These are phyloP conservation scores for Oryzias javanicus DNA, from an alignment of 2,113 vertebrate species.

Conservation along the genomic window DNA sequence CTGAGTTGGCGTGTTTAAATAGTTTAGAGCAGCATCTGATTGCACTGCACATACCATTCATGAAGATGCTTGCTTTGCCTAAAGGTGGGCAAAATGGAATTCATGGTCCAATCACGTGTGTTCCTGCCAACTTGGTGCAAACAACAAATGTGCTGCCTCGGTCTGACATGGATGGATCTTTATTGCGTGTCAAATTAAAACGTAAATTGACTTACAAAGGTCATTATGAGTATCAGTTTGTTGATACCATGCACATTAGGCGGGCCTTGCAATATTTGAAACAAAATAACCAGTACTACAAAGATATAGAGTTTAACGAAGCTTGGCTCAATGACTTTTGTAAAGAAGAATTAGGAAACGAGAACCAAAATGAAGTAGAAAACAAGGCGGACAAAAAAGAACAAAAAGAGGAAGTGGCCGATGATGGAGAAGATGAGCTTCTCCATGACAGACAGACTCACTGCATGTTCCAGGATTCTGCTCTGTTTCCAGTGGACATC, in stretches of 20 bases:
- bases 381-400: no score
- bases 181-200: background rate
- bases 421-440: background rate
- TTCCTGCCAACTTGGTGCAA: background rate
- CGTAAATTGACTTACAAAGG: background rate
- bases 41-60: background rate
- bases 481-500: no score
- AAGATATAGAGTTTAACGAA: background rate
- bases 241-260: background rate
- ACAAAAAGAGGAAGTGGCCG: no score
- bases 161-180: background rate
- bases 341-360: background rate
- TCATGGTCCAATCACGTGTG: background rate
- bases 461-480: no score
- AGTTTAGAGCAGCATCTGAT: slow-evolving; percentile 1
- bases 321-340: background rate
- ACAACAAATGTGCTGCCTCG: background rate
- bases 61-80: background rate
- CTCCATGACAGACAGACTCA: background rate
- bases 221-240: background rate
- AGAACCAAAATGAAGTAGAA: background rate
- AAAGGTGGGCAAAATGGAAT: background rate
- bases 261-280: background rate
- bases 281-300: background rate
- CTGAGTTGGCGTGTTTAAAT: background rate